Conservation (phyloP, 2,888 invertebrate genomes). For the Dioctria rufipes region DNA sequence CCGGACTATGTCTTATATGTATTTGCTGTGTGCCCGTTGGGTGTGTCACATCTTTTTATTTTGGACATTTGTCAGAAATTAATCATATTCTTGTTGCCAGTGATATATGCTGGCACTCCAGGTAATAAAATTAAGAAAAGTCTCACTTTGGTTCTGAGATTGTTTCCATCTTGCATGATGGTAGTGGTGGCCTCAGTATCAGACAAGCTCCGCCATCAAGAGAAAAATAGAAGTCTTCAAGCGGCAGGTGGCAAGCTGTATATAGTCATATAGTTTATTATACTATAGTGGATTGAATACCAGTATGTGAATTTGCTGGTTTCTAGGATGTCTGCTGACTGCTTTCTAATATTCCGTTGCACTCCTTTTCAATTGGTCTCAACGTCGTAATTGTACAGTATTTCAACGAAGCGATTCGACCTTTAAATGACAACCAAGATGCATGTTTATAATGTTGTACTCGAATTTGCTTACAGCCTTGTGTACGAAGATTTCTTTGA, state of each 20-base stretch:
- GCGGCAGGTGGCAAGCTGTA: constrained; percentile 46
- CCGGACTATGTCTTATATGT: constrained; percentile 46
- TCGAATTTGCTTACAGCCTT: no score
- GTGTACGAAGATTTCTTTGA: no score
- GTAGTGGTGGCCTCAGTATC: background rate
- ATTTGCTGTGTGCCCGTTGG: constrained; percentile 57
- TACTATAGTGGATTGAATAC: background rate
- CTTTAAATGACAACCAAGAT: no score
- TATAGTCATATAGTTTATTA: no score
- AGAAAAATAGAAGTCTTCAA: constrained; percentile 50
- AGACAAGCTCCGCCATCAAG: constrained; percentile 22
- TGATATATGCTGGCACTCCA: constrained; percentile 58
- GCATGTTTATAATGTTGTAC: no score
- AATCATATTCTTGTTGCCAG: constrained; percentile 68
- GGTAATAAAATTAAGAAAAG: constrained; percentile 59
- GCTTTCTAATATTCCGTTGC: background rate
- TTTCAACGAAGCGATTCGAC: no score
- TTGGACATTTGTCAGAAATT: constrained; percentile 71
- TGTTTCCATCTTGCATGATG: constrained; percentile 50
- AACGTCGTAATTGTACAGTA: no score
- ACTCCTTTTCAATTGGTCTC: no score
- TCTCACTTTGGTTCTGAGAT: constrained; percentile 53
- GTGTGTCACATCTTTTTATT: constrained; percentile 70
- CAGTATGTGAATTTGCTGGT: background rate
- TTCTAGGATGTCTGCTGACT: background rate